phyloP scores from a whole-genome alignment of 2,888 invertebrate genomes.

The Linnaemya tessellans region DNA sequence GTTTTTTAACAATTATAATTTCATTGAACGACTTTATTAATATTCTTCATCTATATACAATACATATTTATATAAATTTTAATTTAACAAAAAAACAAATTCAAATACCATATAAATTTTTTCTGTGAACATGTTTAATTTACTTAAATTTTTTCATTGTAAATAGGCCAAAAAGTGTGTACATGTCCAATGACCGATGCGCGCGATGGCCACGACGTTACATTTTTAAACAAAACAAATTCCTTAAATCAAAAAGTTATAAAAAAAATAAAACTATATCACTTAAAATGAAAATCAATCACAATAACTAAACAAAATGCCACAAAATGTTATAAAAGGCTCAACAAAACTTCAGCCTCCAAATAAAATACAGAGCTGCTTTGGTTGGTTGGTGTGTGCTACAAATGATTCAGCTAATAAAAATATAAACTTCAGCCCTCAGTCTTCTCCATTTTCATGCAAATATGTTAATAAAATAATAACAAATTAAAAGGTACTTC shows the following conservation, averaged over 20 bases:
- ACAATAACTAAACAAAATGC: constrained; percentile 58
- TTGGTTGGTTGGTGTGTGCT: constrained; percentile 48
- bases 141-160: constrained; percentile 83
- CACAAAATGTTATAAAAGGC: constrained; percentile 50
- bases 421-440: constrained; percentile 38
- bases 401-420: constrained; percentile 37
- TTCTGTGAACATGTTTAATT: constrained; percentile 81
- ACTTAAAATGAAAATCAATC: constrained; percentile 75
- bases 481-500: constrained; percentile 34
- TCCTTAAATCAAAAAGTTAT: constrained; percentile 75
- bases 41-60: constrained; percentile 14
- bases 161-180: constrained; percentile 84
- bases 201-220: constrained; percentile 84
- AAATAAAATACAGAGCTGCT: constrained; percentile 49
- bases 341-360: constrained; percentile 53
- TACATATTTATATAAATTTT: constrained; percentile 48
- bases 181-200: constrained; percentile 84
- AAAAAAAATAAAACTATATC: constrained; percentile 73
- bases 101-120: constrained; percentile 72
- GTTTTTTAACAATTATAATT: constrained; percentile 16
- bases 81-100: constrained; percentile 72
- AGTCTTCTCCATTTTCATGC: constrained; percentile 44
- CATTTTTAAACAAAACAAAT: constrained; percentile 77
- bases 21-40: not conserved
- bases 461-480: constrained; percentile 35